Base-by-base conservation (phyloP, 1,140 invertebrate species). In the Drosophila arawakana region DNA sequence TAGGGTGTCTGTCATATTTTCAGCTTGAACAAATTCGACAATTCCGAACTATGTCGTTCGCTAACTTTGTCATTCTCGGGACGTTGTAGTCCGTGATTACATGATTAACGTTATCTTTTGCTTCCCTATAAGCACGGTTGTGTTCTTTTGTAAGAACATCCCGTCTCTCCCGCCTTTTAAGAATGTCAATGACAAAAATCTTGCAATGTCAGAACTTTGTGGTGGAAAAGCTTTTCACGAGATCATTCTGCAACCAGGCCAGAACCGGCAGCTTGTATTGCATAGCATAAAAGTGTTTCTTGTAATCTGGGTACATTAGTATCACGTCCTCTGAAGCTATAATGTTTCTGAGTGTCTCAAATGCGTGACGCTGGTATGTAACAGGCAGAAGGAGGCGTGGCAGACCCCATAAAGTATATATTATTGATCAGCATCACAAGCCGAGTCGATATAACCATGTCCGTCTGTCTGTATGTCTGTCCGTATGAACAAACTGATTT, bases 341-440 rank as follows among this genome's bases (percentile, higher is more conserved):
- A 55, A 55, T 55, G 10, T 55, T 55, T 9, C 52, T 55, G 5
- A 55, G 35, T 15, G n/a, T 44, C 7, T 60, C 25, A 21, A 46
- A 60, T 8, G 43, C 43, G 8, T 60, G 1, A 7, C 21, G 1
- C n/a, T 60, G 3, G 15, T 15, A 15, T 15, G 15, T 15, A 15
- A 15, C 15, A 15, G 15, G 15, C 15, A 15, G 15, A 15, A 15
- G 15, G 15, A 15, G 15, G 15, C 15, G 15, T 15, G 15, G 15
- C 15, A 15, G 15, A 15, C 15, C 15, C 15, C 15, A 15, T 15
- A 15, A 15, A 15, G 15, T 15, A 15, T 15, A 15, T 15, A 15
- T 15, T 15, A 0, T 15, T 15, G 15, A 15, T 15, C 15, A 15
- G 15, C 15, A 15, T 15, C 15, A 15, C 0, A 0, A 15, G 15